Percentiles rank a stretch among this genome's conserved stretches.
Conservation (phyloP, 2,888 invertebrate genomes). For the Scaptomyza parva region DNA sequence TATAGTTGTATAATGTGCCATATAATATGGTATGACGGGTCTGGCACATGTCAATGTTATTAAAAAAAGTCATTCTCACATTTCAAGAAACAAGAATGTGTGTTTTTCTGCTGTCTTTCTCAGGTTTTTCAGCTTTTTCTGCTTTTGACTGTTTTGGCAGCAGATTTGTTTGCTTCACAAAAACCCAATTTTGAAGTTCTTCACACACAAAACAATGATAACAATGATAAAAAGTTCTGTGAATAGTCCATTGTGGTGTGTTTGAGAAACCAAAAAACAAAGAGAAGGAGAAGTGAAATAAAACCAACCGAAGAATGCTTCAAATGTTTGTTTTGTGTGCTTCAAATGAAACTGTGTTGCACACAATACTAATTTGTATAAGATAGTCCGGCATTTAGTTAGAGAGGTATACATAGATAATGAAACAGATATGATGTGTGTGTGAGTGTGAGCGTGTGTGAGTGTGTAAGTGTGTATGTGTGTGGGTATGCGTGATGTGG, state of each 20-base stretch:
- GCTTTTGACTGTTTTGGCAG: too few species aligned
- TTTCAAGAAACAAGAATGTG: slow-evolving; percentile 4
- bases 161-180: slow-evolving; percentile 5
- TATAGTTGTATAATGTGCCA: too few species aligned
- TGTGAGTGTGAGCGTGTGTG: neutral
- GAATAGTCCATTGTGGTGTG: neutral
- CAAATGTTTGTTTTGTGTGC: slow-evolving; percentile 25
- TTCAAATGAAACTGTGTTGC: slow-evolving; percentile 2
- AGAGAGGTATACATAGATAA: slow-evolving; percentile 16
- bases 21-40: too few species aligned
- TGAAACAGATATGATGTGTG: slow-evolving; percentile 8
- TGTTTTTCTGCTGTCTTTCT: too few species aligned
- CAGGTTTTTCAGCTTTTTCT: too few species aligned
- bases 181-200: slow-evolving; percentile 28
- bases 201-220: slow-evolving; percentile 33
- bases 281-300: too few species aligned
- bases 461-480: neutral
- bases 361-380: slow-evolving; percentile 17
- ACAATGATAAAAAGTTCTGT: slow-evolving; percentile 15
- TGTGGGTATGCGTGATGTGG: neutral
- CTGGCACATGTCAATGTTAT: slow-evolving; percentile 1
- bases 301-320: slow-evolving; percentile 1
- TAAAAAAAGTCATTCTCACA: too few species aligned
- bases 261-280: too few species aligned
- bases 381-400: slow-evolving; percentile 20